These are phyloP conservation scores for Ischnura elegans DNA, from an alignment of 2,888 invertebrate genomes.

Conservation along the genomic window DNA sequence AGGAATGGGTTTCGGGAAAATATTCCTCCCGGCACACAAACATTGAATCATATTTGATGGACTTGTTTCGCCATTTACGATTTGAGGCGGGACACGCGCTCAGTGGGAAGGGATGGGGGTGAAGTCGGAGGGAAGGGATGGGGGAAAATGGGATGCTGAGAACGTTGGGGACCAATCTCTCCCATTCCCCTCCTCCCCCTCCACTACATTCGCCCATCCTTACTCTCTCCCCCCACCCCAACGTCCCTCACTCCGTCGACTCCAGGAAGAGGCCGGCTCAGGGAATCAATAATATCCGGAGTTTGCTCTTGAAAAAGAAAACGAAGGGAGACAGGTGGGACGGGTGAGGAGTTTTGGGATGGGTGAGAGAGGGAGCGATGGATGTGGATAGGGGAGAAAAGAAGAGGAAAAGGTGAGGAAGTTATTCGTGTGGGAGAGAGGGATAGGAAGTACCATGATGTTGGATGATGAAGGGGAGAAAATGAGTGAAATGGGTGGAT, in stretches of 20 bases:
- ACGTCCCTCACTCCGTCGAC: background rate
- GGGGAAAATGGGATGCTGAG: background rate
- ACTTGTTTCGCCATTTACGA: too few species aligned
- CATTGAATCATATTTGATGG: too few species aligned
- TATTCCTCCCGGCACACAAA: too few species aligned
- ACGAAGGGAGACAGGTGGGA: conserved; percentile 19
- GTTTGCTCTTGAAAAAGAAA: conserved; percentile 68
- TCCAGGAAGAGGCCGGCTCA: conserved; percentile 50
- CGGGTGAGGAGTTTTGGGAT: background rate
- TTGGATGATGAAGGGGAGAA: background rate
- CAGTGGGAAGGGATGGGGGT: background rate
- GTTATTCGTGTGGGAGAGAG: background rate
- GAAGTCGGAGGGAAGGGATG: background rate
- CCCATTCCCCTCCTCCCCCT: background rate
- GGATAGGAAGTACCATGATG: background rate
- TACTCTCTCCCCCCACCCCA: background rate
- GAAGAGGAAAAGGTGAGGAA: background rate
- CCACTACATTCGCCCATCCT: background rate
- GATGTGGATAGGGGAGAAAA: background rate
- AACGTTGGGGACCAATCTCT: conserved; percentile 9
- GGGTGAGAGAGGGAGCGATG: background rate
- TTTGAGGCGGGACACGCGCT: too few species aligned
- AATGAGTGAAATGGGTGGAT: background rate
- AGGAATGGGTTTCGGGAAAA: too few species aligned
- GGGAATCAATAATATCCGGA: conserved; percentile 65